phyloP scores from a whole-genome alignment of 2,113 vertebrate species.

The Podiceps cristatus region DNA sequence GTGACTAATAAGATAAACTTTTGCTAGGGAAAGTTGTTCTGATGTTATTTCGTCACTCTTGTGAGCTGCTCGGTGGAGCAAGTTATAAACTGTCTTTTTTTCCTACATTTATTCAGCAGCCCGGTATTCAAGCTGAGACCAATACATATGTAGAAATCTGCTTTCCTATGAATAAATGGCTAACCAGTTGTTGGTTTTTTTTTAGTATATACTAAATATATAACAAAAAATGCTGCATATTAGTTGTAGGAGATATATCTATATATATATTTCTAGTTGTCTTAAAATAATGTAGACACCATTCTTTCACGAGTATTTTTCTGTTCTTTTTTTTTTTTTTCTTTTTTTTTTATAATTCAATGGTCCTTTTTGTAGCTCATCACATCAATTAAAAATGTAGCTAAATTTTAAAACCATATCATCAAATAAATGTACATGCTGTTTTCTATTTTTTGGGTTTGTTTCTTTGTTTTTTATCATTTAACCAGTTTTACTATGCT shows the following conservation, averaged over 20 bases:
- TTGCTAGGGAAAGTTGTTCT: not conserved
- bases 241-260: not conserved
- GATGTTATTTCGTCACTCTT: not conserved
- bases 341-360: too few species aligned
- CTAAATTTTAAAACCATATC: not conserved
- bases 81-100: not conserved
- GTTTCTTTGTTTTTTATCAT: not conserved
- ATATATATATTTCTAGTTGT: not conserved
- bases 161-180: not conserved
- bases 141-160: not conserved
- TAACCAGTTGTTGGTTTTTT: not conserved
- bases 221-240: not conserved
- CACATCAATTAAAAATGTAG: not conserved
- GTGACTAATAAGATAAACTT: not conserved
- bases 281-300: not conserved
- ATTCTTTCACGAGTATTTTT: not conserved
- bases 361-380: accelerated
- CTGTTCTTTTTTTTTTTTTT: too few species aligned
- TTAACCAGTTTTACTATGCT: not conserved
- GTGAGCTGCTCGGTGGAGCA: not conserved
- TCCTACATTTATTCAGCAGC: not conserved
- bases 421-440: not conserved
- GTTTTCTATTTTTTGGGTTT: too few species aligned
- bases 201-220: not conserved
- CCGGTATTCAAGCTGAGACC: not conserved